Evolutionary conservation across 2,113 vertebrate genomes (phyloP).

Genomic region (Litocranius walleri): DNA sequence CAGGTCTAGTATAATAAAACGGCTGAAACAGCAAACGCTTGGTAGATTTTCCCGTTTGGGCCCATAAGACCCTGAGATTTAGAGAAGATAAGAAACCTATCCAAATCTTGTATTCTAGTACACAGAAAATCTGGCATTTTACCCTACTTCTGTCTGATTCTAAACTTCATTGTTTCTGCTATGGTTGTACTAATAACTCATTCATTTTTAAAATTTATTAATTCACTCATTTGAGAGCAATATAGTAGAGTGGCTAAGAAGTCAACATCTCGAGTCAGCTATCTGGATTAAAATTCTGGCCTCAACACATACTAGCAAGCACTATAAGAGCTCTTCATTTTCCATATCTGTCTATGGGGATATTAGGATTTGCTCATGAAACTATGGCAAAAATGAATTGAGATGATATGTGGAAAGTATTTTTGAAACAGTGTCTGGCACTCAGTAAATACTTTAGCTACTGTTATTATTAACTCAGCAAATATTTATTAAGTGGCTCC

Average conservation of each 20-base stretch:
- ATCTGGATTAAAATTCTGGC: background rate
- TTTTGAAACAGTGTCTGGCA: background rate
- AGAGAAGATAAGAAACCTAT: background rate
- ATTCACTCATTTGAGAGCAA: background rate
- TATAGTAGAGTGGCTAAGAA: background rate
- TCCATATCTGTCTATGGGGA: background rate
- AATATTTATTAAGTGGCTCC: background rate
- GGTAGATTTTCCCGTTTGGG: background rate
- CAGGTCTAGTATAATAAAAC: background rate
- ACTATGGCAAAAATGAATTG: background rate
- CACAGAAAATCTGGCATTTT: background rate
- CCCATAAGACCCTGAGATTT: background rate
- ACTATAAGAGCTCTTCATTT: background rate
- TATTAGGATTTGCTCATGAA: background rate
- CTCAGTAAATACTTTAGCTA: background rate
- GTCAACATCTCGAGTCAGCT: background rate
- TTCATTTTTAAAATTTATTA: background rate
- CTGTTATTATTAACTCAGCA: background rate
- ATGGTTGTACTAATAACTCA: background rate
- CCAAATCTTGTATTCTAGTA: background rate
- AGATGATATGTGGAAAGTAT: background rate
- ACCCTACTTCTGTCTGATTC: background rate
- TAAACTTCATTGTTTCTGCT: background rate
- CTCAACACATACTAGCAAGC: background rate
- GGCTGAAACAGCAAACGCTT: background rate